Base-by-base conservation (phyloP, 2,888 invertebrate species). In the Neria commutata region DNA sequence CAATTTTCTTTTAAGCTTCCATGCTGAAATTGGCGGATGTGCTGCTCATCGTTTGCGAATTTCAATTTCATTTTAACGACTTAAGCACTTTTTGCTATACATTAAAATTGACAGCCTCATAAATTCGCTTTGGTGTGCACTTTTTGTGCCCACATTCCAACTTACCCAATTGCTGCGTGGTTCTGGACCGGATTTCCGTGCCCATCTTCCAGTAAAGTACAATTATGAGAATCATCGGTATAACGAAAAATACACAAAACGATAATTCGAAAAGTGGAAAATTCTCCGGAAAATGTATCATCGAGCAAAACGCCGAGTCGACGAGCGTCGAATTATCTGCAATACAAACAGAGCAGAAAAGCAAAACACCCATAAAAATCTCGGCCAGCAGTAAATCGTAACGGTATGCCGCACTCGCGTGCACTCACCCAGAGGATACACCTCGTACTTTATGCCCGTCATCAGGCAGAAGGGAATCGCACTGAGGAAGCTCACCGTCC, bases 191-290 rank as follows among this genome's bases (percentile, higher is more conserved):
- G 72, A 93, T 92, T 67, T 86, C 86, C 34, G 87, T 78, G 0
- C 91, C 92, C 89, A 94, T 94, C 66, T 89, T 85, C 14, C 87
- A 86, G 80, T 95, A 95, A 34, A 95, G 85, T 23, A 91, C 85
- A 62, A 90, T 86, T 71, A 95, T 90, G 21, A 93, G 81, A 2
- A 89, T 83, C 86, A 86, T 85, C 0, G 90, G 90, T 23, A 89
- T 81, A 54, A 94, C 85, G 83, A 95, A 95, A 82, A 95, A 94
- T 66, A 93, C 83, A 61, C 92, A 85, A 65, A 89, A 89, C 75
- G 94, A 93, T 33, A 92, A 78, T 77, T 94, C 93, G 73, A 92
- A 88, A 3, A 94, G 83, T 0, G 92, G 92, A 56, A 88, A 86
- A 4, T 86, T 77, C 10, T 84, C 78, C 1, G 87, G 85, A 61